Evolutionary conservation across 2,888 invertebrate species (phyloP).

Genomic region (Neoascia interrupta): DNA sequence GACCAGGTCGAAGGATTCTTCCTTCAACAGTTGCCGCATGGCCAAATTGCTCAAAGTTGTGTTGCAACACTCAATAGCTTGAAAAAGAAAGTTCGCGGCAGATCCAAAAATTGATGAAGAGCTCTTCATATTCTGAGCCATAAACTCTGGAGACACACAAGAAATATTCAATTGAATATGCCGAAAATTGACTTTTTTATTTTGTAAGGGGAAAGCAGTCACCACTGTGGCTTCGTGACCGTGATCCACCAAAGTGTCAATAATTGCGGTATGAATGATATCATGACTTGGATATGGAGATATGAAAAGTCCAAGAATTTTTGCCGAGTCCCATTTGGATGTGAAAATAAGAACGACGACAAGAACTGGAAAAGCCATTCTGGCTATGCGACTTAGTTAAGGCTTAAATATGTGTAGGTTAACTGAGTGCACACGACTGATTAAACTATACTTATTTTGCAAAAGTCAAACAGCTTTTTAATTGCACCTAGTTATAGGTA

Average conservation of each 20-base stretch:
- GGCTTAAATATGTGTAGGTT: too few relatives aligned
- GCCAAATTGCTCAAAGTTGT: neutral
- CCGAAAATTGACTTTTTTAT: neutral
- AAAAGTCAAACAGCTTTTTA: too few relatives aligned
- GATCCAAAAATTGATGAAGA: too few relatives aligned
- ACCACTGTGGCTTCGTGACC: slow-evolving; percentile 77
- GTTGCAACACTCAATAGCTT: too few relatives aligned
- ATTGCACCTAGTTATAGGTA: too few relatives aligned
- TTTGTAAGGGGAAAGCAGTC: slow-evolving; percentile 65
- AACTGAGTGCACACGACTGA: too few relatives aligned
- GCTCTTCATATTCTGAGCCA: slow-evolving; percentile 1
- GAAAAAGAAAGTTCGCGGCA: too few relatives aligned
- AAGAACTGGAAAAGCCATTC: too few relatives aligned
- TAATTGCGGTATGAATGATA: slow-evolving; percentile 74
- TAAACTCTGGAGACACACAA: neutral
- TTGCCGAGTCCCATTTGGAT: too few relatives aligned
- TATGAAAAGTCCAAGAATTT: slow-evolving; percentile 75
- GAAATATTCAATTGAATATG: slow-evolving; percentile 13
- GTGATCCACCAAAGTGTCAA: slow-evolving; percentile 72
- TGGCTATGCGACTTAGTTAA: too few relatives aligned
- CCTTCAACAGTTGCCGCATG: slow-evolving; percentile 57
- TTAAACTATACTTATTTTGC: too few relatives aligned
- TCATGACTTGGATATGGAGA: slow-evolving; percentile 75
- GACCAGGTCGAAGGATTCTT: slow-evolving; percentile 69
- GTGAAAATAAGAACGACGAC: too few relatives aligned